Conservation (phyloP, 2,113 vertebrate genomes). For the Zeus faber region DNA sequence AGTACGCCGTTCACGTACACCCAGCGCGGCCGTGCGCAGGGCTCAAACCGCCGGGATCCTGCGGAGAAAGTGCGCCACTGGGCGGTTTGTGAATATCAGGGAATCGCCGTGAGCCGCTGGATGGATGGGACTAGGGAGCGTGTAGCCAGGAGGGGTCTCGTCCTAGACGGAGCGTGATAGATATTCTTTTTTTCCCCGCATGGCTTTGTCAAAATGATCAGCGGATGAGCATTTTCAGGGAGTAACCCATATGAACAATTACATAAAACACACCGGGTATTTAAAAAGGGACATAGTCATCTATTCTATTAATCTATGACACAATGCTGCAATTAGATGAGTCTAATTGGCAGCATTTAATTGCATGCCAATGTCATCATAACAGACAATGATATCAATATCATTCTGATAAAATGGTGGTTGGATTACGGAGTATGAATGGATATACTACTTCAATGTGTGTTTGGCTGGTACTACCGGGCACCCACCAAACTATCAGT, state of each 20-base stretch:
- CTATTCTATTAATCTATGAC: no score
- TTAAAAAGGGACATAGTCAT: no score
- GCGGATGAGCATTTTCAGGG: not conserved
- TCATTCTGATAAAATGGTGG: no score
- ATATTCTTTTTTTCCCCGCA: not conserved
- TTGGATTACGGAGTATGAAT: no score
- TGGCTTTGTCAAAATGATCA: not conserved
- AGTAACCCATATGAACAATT: not conserved
- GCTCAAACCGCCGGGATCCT: conserved; percentile 25
- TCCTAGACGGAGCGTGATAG: not conserved
- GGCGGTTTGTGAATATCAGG: conserved; percentile 52
- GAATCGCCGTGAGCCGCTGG: conserved; percentile 10
- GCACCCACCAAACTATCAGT: no score
- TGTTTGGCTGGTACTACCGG: no score
- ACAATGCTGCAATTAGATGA: no score
- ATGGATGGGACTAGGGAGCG: not conserved
- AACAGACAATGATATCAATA: no score
- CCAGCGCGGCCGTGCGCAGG: conserved; percentile 22
- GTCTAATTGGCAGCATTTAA: no score
- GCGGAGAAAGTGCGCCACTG: conserved; percentile 54
- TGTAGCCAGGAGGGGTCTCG: not conserved
- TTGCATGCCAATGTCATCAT: no score
- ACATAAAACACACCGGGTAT: no score
- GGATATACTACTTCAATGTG: no score
- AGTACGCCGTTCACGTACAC: conserved; percentile 51